These are phyloP conservation scores for Apostichopus japonicus DNA, from an alignment of 35 echinoderm and acorn worm species.

Conservation along the genomic window DNA sequence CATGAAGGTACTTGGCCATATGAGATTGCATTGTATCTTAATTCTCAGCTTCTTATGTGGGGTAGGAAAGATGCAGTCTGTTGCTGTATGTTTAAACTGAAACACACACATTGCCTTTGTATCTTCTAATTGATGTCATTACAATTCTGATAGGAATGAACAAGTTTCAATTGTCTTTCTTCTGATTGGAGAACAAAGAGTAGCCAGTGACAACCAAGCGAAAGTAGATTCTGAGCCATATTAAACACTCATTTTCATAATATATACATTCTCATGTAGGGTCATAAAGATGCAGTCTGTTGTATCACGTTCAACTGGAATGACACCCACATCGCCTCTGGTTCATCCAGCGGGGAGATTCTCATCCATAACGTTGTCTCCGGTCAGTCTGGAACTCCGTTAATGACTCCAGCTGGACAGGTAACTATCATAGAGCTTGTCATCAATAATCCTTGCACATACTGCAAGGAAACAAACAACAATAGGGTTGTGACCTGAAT, in stretches of 20 bases:
- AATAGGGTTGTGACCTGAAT: background rate
- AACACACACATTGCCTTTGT: slow-evolving; percentile 87
- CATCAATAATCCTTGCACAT: background rate
- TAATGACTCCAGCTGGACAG: slow-evolving; percentile 73
- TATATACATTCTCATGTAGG: slow-evolving; percentile 37
- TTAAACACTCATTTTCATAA: background rate
- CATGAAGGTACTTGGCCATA: too few species aligned
- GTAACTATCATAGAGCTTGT: slow-evolving; percentile 30
- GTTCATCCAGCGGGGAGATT: slow-evolving; percentile 70
- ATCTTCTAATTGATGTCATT: slow-evolving; percentile 29
- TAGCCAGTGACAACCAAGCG: too few species aligned
- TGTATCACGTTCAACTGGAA: slow-evolving; percentile 89
- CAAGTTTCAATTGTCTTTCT: too few species aligned
- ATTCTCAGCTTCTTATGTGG: background rate
- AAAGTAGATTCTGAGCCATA: background rate
- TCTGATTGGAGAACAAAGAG: too few species aligned
- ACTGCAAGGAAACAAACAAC: background rate
- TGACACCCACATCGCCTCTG: slow-evolving; percentile 87
- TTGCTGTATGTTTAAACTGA: slow-evolving; percentile 78
- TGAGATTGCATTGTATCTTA: background rate
- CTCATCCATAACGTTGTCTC: slow-evolving; percentile 92
- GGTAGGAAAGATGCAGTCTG: background rate
- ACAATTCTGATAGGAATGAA: too few species aligned
- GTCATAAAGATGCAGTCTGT: slow-evolving; percentile 76
- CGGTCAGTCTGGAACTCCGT: slow-evolving; percentile 67